A percentile compares a stretch with the other conserved stretches of the same genome.
Evolutionary conservation across 1,140 invertebrate species (phyloP).

Genomic region (Agrilus planipennis): DNA sequence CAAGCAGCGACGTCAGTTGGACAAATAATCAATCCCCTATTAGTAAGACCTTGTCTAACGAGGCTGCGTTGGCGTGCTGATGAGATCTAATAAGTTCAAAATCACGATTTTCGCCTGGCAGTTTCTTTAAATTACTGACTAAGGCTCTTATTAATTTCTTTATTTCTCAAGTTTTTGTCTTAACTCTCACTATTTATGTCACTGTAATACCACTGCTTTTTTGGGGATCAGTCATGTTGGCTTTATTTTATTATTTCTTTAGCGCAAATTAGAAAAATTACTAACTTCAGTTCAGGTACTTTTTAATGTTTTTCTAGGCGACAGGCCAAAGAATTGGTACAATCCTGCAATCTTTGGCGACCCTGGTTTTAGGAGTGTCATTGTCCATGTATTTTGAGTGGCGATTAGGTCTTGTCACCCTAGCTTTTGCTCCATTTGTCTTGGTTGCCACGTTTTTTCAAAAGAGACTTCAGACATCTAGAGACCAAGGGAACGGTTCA

Average conservation of each 20-base stretch:
- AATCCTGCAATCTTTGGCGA: conserved; percentile 65
- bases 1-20: neutral
- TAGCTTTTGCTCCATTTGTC: conserved; percentile 68
- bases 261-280: neutral
- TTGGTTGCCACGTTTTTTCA: conserved; percentile 65
- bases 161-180: neutral
- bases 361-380: conserved; percentile 54
- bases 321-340: conserved; percentile 69
- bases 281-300: conserved; percentile 11
- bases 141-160: neutral
- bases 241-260: neutral
- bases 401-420: conserved; percentile 67
- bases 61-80: neutral
- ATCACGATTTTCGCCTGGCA: neutral
- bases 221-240: neutral
- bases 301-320: conserved; percentile 39
- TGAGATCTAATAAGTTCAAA: neutral
- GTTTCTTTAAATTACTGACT: neutral
- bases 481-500: conserved; percentile 30
- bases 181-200: neutral
- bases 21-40: neutral
- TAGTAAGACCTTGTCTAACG: neutral
- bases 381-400: conserved; percentile 69
- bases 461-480: conserved; percentile 35
- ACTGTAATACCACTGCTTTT: neutral